Percentiles rank a stretch among this genome's conserved stretches.
Conservation (phyloP, 2,113 vertebrate genomes). For the Peromyscus californicus region DNA sequence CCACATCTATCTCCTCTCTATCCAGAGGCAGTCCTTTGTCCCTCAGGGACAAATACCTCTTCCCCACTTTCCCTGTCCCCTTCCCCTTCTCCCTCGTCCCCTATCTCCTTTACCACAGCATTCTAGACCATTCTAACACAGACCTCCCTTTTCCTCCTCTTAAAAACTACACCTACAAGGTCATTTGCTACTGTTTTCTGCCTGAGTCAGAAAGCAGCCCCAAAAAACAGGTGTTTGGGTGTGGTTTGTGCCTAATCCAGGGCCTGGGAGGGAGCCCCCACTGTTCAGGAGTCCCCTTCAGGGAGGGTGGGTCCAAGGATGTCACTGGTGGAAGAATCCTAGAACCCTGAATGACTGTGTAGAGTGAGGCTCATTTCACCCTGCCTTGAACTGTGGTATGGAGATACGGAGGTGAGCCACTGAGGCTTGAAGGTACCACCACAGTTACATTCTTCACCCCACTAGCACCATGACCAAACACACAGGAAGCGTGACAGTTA, state of each 20-base stretch:
- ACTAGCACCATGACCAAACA: neutral
- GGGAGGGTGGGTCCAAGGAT: neutral
- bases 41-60: neutral
- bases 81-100: neutral
- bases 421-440: neutral
- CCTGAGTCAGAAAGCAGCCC: neutral
- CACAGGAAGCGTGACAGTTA: neutral
- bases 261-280: neutral
- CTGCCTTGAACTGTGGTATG: neutral
- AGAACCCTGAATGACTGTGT: neutral
- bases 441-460: neutral
- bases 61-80: neutral
- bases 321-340: neutral
- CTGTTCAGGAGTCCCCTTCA: neutral
- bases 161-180: neutral
- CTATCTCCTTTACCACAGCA: neutral
- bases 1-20: neutral
- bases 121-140: neutral
- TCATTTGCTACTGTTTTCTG: neutral
- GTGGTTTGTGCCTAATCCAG: neutral
- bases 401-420: neutral
- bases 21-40: neutral
- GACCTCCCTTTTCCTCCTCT: neutral
- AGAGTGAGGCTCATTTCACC: neutral
- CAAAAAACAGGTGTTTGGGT: neutral